Evolutionary conservation across 2,797 vertebrate genomes (phyloP).

Genomic region (Ctenopoma kingsleyae): DNA sequence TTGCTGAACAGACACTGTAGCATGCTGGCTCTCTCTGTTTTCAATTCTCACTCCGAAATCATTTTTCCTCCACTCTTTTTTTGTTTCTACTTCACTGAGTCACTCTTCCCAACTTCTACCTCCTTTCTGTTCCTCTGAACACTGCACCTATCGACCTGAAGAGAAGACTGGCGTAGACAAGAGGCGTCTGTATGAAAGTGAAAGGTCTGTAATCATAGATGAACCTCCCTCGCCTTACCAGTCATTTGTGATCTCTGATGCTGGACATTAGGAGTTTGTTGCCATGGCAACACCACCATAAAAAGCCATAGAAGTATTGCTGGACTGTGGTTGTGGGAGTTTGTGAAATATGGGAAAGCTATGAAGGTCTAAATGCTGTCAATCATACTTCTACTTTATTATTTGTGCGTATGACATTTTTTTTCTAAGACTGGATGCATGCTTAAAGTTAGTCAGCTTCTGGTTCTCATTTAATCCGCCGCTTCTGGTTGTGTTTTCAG

Average conservation of each 20-base stretch:
- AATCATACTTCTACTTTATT: neutral
- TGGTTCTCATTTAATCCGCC: neutral
- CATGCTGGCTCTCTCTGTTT: constrained; percentile 6
- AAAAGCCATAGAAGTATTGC: constrained; percentile 23
- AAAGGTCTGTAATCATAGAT: constrained; percentile 22
- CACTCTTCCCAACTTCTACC: neutral
- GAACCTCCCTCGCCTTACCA: constrained; percentile 20
- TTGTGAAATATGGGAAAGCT: constrained; percentile 30
- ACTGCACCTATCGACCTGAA: neutral
- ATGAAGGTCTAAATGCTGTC: constrained; percentile 23
- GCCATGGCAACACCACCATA: constrained; percentile 49
- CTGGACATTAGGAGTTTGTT: constrained; percentile 37
- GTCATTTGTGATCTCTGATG: constrained; percentile 38
- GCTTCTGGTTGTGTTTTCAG: constrained; percentile 35
- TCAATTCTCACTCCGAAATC: constrained; percentile 23
- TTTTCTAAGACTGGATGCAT: constrained; percentile 1
- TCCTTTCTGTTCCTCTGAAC: neutral
- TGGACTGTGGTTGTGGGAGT: constrained; percentile 21
- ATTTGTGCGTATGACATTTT: constrained; percentile 4
- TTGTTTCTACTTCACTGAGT: constrained; percentile 6
- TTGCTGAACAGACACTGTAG: neutral
- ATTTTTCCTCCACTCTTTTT: constrained; percentile 12
- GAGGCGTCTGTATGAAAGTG: neutral
- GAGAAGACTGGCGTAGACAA: neutral
- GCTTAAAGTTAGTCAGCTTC: constrained; percentile 19